Conservation (phyloP, 2,797 vertebrate species). For the Amphiprion clarkii region DNA sequence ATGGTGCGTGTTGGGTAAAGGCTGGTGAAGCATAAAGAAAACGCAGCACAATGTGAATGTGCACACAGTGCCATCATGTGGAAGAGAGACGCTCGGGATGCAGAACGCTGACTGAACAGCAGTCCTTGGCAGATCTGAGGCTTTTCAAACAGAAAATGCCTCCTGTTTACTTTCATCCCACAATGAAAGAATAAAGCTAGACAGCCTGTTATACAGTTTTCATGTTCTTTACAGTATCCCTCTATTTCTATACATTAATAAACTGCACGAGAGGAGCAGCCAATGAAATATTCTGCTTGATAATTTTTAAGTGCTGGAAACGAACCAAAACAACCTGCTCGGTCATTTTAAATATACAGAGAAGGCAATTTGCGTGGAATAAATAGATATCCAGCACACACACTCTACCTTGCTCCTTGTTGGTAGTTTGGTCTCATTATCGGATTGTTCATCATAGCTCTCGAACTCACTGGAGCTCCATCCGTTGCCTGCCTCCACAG, state of each 20-base stretch:
- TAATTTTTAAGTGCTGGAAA: constrained; percentile 42
- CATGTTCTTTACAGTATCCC: constrained; percentile 59
- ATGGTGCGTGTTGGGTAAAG: constrained; percentile 32
- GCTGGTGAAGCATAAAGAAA: constrained; percentile 36
- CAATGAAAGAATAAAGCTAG: constrained; percentile 54
- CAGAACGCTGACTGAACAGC: constrained; percentile 37
- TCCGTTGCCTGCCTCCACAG: constrained; percentile 83
- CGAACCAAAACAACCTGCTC: constrained; percentile 33
- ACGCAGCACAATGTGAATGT: constrained; percentile 62
- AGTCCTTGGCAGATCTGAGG: constrained; percentile 58
- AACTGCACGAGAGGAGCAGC: constrained; percentile 30
- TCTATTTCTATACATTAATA: constrained; percentile 63
- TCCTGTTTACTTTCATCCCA: constrained; percentile 69
- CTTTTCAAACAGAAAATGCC: constrained; percentile 55
- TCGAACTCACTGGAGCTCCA: constrained; percentile 99
- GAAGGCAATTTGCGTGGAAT: neutral
- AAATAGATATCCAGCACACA: constrained; percentile 17
- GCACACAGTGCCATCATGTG: constrained; percentile 85
- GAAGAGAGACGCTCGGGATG: constrained; percentile 43
- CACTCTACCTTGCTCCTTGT: constrained; percentile 84
- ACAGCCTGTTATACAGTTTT: constrained; percentile 58
- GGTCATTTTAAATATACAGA: constrained; percentile 27
- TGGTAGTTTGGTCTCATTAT: constrained; percentile 86
- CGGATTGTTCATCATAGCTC: constrained; percentile 96
- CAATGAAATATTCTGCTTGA: constrained; percentile 64